These are phyloP conservation scores for Calephelis perditalis DNA, from an alignment of 2,888 invertebrate species.

Conservation along the genomic window DNA sequence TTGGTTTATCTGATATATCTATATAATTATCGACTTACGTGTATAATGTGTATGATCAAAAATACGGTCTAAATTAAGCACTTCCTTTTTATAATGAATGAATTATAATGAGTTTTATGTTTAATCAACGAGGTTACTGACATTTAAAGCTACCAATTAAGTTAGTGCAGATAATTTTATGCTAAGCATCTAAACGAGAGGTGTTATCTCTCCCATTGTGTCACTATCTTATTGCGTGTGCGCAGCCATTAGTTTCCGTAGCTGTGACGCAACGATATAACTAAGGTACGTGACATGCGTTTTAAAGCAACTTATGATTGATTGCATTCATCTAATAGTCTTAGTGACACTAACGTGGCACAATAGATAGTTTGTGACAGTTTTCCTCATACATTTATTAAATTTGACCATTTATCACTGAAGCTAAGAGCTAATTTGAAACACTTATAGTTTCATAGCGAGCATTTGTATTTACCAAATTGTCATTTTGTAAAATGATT, in stretches of 20 bases:
- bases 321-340: slow-evolving; percentile 8
- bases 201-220: not conserved
- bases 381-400: slow-evolving; percentile 2
- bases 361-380: slow-evolving; percentile 3
- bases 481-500: not conserved
- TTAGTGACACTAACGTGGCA: not conserved
- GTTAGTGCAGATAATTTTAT: too few species aligned
- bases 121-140: too few species aligned
- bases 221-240: slow-evolving; percentile 13
- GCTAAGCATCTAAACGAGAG: not conserved
- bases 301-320: slow-evolving; percentile 5
- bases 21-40: too few species aligned
- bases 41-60: too few species aligned
- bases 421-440: not conserved
- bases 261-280: slow-evolving; percentile 1
- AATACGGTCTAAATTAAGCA: too few species aligned
- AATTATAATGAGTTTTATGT: too few species aligned
- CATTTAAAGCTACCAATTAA: too few species aligned
- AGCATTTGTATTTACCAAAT: not conserved
- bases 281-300: slow-evolving; percentile 3
- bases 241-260: not conserved
- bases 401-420: not conserved
- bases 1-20: too few species aligned
- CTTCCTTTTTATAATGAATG: too few species aligned
- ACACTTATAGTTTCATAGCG: not conserved